phyloP scores from a whole-genome alignment of 2,888 invertebrate genomes.

The Sialis fuliginosa region DNA sequence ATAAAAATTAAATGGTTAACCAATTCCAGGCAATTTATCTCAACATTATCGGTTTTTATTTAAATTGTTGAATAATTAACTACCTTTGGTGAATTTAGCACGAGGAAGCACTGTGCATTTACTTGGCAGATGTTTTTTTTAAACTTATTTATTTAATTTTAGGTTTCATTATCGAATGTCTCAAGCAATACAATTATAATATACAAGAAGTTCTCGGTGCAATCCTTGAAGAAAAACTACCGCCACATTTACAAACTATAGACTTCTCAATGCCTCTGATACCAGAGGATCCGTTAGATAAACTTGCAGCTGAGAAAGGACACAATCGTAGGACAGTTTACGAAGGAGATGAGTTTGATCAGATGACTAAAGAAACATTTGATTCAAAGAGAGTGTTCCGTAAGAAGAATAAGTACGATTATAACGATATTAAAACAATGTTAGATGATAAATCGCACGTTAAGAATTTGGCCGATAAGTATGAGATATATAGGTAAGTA shows the following conservation, averaged over 20 bases:
- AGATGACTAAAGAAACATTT: constrained; percentile 44
- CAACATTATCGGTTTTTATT: no score
- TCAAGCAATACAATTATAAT: constrained; percentile 59
- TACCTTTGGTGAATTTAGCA: no score
- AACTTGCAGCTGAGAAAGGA: constrained; percentile 33
- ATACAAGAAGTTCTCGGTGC: constrained; percentile 65
- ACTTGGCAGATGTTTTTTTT: no score
- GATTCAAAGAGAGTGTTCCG: constrained; percentile 27
- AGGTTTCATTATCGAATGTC: constrained; percentile 47
- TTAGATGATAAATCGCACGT: constrained; percentile 50
- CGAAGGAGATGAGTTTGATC: constrained; percentile 60
- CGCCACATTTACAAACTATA: constrained; percentile 20
- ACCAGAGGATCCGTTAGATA: constrained; percentile 40
- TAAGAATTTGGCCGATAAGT: constrained; percentile 32
- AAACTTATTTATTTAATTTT: constrained; percentile 7
- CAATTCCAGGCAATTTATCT: no score
- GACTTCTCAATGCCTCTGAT: constrained; percentile 41
- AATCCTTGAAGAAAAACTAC: constrained; percentile 57
- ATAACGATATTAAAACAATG: constrained; percentile 40
- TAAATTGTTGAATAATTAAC: no score
- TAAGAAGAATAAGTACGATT: constrained; percentile 42
- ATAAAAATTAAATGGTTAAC: no score
- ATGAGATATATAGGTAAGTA: constrained; percentile 37
- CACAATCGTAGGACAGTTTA: constrained; percentile 46
- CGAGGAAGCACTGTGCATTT: no score